Evolutionary conservation across 2,797 vertebrate genomes (phyloP).

Genomic region (Cygnus olor): DNA sequence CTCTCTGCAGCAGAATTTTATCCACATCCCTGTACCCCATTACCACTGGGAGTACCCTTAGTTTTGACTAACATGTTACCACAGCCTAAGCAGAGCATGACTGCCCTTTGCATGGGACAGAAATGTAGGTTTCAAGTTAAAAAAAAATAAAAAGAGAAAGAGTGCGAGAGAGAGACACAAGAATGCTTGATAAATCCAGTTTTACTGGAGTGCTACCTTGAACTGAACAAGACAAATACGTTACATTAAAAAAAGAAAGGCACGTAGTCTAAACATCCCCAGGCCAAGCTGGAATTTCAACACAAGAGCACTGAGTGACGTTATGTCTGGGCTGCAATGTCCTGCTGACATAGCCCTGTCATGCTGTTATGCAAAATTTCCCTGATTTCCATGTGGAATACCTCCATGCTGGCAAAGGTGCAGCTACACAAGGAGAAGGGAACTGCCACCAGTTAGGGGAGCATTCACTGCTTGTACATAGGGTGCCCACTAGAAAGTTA

Average conservation of each 20-base stretch:
- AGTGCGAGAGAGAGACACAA: neutral
- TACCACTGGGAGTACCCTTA: neutral
- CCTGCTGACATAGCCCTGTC: neutral
- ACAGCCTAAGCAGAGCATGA: neutral
- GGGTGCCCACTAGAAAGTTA: neutral
- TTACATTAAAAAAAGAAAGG: neutral
- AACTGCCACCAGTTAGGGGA: neutral
- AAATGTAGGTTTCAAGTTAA: neutral
- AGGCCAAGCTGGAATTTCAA: neutral
- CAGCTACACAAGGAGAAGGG: neutral
- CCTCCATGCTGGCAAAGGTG: neutral
- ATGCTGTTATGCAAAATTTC: neutral
- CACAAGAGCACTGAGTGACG: neutral
- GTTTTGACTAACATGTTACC: neutral
- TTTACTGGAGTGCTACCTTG: neutral
- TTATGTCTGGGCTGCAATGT: neutral
- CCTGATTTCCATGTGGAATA: neutral
- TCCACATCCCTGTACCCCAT: neutral
- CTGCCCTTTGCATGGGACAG: neutral
- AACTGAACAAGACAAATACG: neutral
- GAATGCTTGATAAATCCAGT: neutral
- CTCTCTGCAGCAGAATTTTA: neutral
- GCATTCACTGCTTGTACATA: neutral
- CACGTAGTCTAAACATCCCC: neutral
- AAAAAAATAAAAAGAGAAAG: neutral